Evolutionary conservation across 2,797 vertebrate species (phyloP).

Genomic region (Eremophila alpestris): DNA sequence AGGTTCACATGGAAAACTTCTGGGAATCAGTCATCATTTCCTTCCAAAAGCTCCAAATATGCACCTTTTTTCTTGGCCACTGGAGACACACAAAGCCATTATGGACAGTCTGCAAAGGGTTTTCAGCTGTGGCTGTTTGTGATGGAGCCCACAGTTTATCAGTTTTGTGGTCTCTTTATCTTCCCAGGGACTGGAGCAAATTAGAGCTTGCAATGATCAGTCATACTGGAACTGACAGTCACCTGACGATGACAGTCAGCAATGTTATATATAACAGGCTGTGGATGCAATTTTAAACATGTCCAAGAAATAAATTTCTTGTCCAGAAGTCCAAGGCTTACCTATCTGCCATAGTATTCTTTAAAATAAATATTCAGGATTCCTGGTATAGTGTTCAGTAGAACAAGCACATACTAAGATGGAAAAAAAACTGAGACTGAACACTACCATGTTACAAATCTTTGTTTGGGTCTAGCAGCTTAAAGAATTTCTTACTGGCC

Average conservation of each 20-base stretch:
- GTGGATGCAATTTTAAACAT: background rate
- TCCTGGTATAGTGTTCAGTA: background rate
- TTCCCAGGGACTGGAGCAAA: background rate
- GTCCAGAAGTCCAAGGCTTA: background rate
- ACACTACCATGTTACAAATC: background rate
- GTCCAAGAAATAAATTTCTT: background rate
- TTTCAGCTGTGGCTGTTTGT: background rate
- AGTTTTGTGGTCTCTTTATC: background rate
- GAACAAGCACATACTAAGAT: background rate
- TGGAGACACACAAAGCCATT: background rate
- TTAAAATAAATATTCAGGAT: background rate
- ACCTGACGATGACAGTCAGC: background rate
- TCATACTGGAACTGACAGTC: background rate
- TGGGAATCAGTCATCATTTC: background rate
- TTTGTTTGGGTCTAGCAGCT: background rate
- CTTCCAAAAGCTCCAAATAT: background rate
- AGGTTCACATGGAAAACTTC: background rate
- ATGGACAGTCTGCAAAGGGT: background rate
- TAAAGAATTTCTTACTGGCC: background rate
- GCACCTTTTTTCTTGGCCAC: background rate
- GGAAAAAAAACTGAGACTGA: background rate
- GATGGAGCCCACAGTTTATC: background rate
- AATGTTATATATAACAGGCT: background rate
- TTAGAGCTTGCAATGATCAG: background rate
- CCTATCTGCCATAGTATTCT: background rate